Base-by-base conservation (phyloP, 2,113 vertebrate species). In the Odontophorus gujanensis region DNA sequence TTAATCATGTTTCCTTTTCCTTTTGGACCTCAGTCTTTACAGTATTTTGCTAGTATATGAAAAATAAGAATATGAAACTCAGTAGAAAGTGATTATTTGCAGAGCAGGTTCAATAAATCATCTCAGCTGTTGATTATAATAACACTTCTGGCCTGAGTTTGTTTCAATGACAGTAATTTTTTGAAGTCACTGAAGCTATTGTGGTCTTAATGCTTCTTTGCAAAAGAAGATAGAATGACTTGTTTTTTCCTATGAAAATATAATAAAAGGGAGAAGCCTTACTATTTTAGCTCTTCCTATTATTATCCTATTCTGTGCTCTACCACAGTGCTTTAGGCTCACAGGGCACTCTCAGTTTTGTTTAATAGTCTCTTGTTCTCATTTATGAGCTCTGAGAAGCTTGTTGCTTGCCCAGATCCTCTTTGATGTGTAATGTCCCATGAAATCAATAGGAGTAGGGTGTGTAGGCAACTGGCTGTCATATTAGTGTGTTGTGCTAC, bases 1-100 rank as follows among this genome's bases (percentile, higher is more conserved):
- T 73, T 71, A 95, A 86, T 89, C 11, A 2, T 93, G 87, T 92
- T 96, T 93, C 55, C 69, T 68, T 63, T 63, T 28, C 45, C 61
- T n/a, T 76, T 79, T 69, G 77, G 65, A 81, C 48, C 61, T 67
- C 65, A 25, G 7, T 90, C 32, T n/a, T 30, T 76, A 15, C 50
- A 72, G 16, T 50, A 24, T 38, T 91, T 66, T 24, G 53, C 19
- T 78, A 43, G 51, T 86, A 25, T 43, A 65, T 28, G 30, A 74
- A 75, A 72, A 96, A 79, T 47, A 86, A 88, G 61, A 78, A 14
- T 68, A 72, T 75, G 36, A 78, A 92, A 66, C 24, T 1, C 1
- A 90, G 38, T 78, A 71, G 42, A 55, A 90, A 88, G 72, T 57
- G 48, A 68, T 94, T 89, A 79, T 89, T 89, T 50, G 11, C 86